Conservation (phyloP, 2,797 vertebrate species). For the Danio choprae region DNA sequence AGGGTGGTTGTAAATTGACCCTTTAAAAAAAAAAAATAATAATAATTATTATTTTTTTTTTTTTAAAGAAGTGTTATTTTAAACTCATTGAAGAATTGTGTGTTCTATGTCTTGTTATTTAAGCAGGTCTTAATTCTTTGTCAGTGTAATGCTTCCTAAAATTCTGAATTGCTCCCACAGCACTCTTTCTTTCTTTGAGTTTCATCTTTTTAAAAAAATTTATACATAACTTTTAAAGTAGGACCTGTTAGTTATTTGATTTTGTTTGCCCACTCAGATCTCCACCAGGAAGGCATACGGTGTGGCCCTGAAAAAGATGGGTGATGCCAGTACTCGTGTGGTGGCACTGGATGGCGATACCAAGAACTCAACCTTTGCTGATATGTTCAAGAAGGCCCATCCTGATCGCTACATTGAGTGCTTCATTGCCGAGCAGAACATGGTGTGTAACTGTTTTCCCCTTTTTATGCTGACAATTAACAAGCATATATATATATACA, state of each 20-base stretch:
- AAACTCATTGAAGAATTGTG: no score
- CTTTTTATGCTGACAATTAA: neutral
- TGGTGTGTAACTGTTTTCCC: slow-evolving; percentile 66
- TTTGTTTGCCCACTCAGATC: slow-evolving; percentile 68
- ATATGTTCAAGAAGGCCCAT: slow-evolving; percentile 84
- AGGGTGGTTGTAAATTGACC: no score
- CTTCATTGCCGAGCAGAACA: slow-evolving; percentile 88
- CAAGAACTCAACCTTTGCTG: slow-evolving; percentile 88
- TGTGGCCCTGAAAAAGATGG: slow-evolving; percentile 81
- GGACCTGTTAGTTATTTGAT: neutral
- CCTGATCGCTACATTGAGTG: slow-evolving; percentile 90
- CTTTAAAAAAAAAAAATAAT: no score
- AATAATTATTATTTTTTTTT: no score
- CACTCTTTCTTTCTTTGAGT: no score
- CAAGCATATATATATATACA: no score
- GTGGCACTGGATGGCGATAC: slow-evolving; percentile 88
- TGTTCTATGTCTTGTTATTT: no score
- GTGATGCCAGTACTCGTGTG: slow-evolving; percentile 77
- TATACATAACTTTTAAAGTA: neutral
- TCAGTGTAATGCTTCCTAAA: no score
- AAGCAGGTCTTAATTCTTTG: no score
- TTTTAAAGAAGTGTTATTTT: no score
- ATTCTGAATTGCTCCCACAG: no score
- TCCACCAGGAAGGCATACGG: slow-evolving; percentile 87
- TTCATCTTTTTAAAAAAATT: no score